phyloP scores from a whole-genome alignment of 1,140 invertebrate species.

The Agrilus planipennis region DNA sequence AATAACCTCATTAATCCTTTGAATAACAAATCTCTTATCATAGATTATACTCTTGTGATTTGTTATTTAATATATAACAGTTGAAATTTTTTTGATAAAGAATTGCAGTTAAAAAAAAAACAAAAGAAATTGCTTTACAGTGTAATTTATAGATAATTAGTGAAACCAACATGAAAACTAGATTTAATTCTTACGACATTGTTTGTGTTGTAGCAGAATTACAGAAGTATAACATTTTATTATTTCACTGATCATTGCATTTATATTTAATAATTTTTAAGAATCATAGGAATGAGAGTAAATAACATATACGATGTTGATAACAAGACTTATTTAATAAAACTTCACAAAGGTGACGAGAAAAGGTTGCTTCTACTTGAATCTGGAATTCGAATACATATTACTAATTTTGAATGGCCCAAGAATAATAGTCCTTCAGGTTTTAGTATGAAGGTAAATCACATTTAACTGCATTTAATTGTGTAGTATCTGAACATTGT shows the following conservation, averaged over 20 bases:
- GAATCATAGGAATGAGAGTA: constrained; percentile 82
- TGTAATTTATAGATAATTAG: too few species aligned
- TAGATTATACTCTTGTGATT: too few species aligned
- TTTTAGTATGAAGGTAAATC: constrained; percentile 88
- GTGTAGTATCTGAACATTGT: constrained; percentile 1
- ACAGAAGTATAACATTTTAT: constrained; percentile 49
- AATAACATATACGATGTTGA: constrained; percentile 98
- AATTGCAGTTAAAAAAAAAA: too few species aligned
- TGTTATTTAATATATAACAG: too few species aligned
- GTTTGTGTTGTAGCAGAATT: constrained; percentile 75
- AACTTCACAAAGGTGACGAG: constrained; percentile 67
- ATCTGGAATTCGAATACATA: constrained; percentile 88
- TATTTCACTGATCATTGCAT: constrained; percentile 11
- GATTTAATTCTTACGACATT: constrained; percentile 87
- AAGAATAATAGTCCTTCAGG: constrained; percentile 92
- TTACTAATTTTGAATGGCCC: constrained; percentile 95
- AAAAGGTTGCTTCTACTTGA: constrained; percentile 86
- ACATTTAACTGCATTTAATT: constrained; percentile 1
- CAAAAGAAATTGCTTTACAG: too few species aligned
- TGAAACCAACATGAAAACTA: constrained; percentile 84
- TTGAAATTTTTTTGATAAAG: too few species aligned
- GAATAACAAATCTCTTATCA: too few species aligned
- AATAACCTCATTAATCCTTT: too few species aligned
- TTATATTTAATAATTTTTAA: constrained; percentile 35
- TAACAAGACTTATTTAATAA: constrained; percentile 90